Evolutionary conservation across 2,797 vertebrate species (phyloP), one percentile per base, ranked within the genome.

Genomic region (Diceros bicornis): DNA sequence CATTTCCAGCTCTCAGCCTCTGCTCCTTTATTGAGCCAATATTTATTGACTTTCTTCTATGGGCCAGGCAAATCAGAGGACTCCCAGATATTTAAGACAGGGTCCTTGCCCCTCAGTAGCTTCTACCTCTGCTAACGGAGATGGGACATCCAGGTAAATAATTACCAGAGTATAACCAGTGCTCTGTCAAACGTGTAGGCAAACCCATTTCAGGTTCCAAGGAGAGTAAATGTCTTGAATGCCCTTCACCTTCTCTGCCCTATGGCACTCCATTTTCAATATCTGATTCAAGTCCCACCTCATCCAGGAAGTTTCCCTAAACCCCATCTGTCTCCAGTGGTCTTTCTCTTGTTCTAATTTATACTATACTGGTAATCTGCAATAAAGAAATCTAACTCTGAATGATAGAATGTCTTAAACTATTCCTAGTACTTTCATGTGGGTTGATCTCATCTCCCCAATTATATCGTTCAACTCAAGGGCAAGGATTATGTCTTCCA

Each of bases 331-430:
- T 83, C 50, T 95, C 34, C 32, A 44, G 8, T 27, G 34, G 10
- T 82, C 71, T 85, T 81, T 82, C 32, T 75, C 75, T 91, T 62
- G 32, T 72, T 62, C 20, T 90, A 71, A 75, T 79, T 71, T 90
- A 57, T 52, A 84, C 68, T 68, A 59, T 61, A 47, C 2, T 27
- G 2, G n/a, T 34, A 89, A 96, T 71, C 68, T 74, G 3, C 44
- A 84, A 21, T 61, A 61, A 87, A 55, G n/a, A 74, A 96, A n/a
- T 21, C n/a, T 27, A 50, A 59, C 44, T 61, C 75, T 64, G 29
- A 68, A 41, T 83, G 10, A 52, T 16, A 84, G 12, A 37, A 62
- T 47, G 9, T 71, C 20, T 52, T 41, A 20, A 18, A 34, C 4
- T 41, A 23, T 18, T 83, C 55, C 47, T 27, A 23, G 18, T 21